Base-by-base conservation (phyloP, 1,140 invertebrate species). In the Lucilia cuprina region DNA sequence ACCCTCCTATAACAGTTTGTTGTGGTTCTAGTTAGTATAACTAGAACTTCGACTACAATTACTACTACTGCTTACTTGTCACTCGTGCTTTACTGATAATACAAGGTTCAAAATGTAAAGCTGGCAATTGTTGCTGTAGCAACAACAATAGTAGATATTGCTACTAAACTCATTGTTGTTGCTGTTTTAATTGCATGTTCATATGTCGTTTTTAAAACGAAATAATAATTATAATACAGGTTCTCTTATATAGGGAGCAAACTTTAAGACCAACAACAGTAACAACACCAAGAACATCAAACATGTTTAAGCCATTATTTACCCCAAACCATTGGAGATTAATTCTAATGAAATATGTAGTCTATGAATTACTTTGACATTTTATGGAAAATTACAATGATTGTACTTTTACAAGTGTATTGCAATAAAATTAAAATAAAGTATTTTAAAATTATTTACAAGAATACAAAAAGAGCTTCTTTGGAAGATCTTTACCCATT, bases 331-430 rank as follows among this genome's bases (percentile, higher is more conserved):
- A 41, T 41, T 41, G 41, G 19, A 82, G 82, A 82, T 70, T 65
- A 82, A 82, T 82, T 82, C 55, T 82, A 65, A 70, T 82, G 60
- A 82, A 82, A 35, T 60, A 82, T 82, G 77, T 80, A 49, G 77
- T 49, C 77, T 80, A 49, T 80, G 77, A 80, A 80, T 80, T 80
- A 80, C 77, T 50, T 49, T 80, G 77, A 80, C 77, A 80, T 80
- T 80, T 80, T 80, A 80, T 80, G 41, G 77, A 80, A 80, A 80
- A 80, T 55, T 49, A 80, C 77, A 80, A 49, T 80, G 77, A 49
- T 70, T 70, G 65, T 70, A 19, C 5, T 70, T 70, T 70, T 25
- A 19, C 8, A 70, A 70, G 14, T 17, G 55, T n/a, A 65, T n/a
- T n/a, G 7, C 50, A 55, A 70, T 5, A 19, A 70, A 25, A 41